Percentiles rank a stretch among this genome's conserved stretches.
Conservation (phyloP, 2,888 invertebrate genomes). For the Disparrhopalites patrizii region DNA sequence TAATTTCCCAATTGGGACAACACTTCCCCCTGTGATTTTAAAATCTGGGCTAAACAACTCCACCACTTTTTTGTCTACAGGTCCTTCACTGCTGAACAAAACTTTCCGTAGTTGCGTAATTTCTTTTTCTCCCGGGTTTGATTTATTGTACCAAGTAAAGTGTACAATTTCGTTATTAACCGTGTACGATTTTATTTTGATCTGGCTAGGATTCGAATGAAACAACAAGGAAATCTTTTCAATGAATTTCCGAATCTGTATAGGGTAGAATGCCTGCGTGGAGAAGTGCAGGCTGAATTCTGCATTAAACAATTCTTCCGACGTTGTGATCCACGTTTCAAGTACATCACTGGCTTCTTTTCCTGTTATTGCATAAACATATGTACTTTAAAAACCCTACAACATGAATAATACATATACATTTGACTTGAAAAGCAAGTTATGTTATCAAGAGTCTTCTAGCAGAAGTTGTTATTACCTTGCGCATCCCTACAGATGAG, state of each 20-base stretch:
- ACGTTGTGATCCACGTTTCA: slow-evolving; percentile 53
- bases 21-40: slow-evolving; percentile 62
- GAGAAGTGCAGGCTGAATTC: slow-evolving; percentile 78
- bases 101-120: slow-evolving; percentile 68
- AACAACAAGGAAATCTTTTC: slow-evolving; percentile 74
- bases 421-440: too few species aligned
- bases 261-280: slow-evolving; percentile 63
- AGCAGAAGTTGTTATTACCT: too few species aligned
- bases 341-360: slow-evolving; percentile 72
- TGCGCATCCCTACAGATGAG: not conserved
- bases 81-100: slow-evolving; percentile 65
- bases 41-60: slow-evolving; percentile 68
- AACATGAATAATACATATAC: too few species aligned
- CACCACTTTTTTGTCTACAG: slow-evolving; percentile 45
- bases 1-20: slow-evolving; percentile 57
- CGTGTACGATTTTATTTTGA: slow-evolving; percentile 22
- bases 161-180: slow-evolving; percentile 25
- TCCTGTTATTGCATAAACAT: slow-evolving; percentile 28
- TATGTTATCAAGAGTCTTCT: too few species aligned
- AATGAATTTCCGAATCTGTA: slow-evolving; percentile 71
- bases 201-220: slow-evolving; percentile 67
- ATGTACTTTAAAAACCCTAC: too few species aligned
- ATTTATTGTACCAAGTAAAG: slow-evolving; percentile 65
- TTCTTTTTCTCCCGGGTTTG: slow-evolving; percentile 55
- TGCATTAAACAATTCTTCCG: slow-evolving; percentile 54